Base-by-base conservation (phyloP, 2,888 invertebrate species). In the Lathronympha strigana region DNA sequence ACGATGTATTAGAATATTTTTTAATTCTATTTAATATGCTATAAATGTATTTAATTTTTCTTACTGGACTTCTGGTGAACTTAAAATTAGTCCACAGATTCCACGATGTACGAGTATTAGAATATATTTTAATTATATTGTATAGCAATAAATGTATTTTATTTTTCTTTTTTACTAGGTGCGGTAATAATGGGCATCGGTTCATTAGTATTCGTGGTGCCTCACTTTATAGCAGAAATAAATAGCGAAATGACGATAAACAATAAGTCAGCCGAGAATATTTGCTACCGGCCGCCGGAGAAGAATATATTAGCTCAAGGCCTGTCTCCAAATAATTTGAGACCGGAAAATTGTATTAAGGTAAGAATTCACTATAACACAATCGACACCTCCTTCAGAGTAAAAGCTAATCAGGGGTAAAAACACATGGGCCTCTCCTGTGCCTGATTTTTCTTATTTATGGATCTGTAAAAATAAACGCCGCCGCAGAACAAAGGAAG, bases 131-230 rank as follows among this genome's bases (percentile, higher is more conserved):
- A 3, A 1, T 28, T 28, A 8, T 13, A 11, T 13, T 36, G 1
- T 15, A 15, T 38, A n/a, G n/a, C n/a, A n/a, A n/a, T n/a, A n/a
- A n/a, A n/a, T n/a, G n/a, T n/a, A n/a, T 15, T 15, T 8, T 40
- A 25, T 40, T 58, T 51, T 1, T 51, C 23, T 33, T 15, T 21
- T 15, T 54, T 60, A 84, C 67, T 77, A 95, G 96, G 97, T 78
- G 97, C 97, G 62, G 95, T 98, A 62, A 96, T 98, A 79, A 98
- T 98, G 97, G 98, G 97, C 67, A 94, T 97, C 76, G 98, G 98
- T 0, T 97, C 98, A 43, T 92, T 98, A 81, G 95, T 98, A 74
- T 98, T 98, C 86, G 97, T 98, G 90, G 94, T 98, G 78, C 98
- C 98, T 67, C 98, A 98, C 87, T 97, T 98, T 83, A 96, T 96